Percentiles rank a stretch among this genome's conserved stretches.
Conservation (phyloP, 2,797 vertebrate species). For the Ceyx erithaca region DNA sequence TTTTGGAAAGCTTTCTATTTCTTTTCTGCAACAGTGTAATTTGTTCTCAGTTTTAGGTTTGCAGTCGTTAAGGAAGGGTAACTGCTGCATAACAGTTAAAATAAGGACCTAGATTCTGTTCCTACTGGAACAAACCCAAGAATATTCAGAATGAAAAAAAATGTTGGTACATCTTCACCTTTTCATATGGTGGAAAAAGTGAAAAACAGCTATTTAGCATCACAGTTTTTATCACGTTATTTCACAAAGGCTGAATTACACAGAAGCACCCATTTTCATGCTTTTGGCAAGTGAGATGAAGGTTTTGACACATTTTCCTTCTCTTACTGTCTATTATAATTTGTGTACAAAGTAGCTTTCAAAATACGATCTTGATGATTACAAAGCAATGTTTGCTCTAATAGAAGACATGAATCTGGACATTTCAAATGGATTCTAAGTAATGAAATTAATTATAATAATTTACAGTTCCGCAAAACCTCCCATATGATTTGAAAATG, state of each 20-base stretch:
- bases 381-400: not conserved
- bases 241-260: not conserved
- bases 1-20: not conserved
- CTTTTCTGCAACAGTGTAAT: not conserved
- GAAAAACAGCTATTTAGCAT: not conserved
- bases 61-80: accelerated
- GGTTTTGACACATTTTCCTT: not conserved
- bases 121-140: not conserved
- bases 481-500: not conserved
- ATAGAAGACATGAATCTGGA: not conserved
- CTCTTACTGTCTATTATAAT: not conserved
- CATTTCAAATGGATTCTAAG: not conserved
- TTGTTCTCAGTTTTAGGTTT: not conserved
- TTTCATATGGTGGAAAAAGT: not conserved
- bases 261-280: not conserved
- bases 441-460: not conserved
- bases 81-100: not conserved
- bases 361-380: not conserved
- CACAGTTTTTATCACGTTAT: not conserved
- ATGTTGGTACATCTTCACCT: not conserved
- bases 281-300: not conserved
- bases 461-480: not conserved
- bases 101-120: not conserved
- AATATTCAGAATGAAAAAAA: not conserved
- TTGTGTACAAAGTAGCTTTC: not conserved